Conservation (phyloP, 2,113 vertebrate species). For the Numenius arquata region DNA sequence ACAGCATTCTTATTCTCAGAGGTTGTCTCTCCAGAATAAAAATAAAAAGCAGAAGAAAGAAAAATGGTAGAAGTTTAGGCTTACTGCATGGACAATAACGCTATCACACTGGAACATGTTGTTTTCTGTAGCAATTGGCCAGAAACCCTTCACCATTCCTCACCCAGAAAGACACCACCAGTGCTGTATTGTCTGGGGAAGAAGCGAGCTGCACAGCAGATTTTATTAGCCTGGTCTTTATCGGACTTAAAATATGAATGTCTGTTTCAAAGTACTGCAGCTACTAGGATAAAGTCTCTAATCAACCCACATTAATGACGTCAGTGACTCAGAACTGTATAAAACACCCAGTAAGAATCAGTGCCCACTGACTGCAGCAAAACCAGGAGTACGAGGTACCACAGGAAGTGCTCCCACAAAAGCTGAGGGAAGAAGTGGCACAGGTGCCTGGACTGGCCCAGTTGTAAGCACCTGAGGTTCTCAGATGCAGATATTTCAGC, state of each 20-base stretch:
- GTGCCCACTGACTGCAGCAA: neutral
- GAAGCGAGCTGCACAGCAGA: neutral
- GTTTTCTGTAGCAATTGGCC: neutral
- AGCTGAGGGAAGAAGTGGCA: neutral
- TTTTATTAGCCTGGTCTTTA: neutral
- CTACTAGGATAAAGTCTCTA: neutral
- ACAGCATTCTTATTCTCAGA: neutral
- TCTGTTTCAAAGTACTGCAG: neutral
- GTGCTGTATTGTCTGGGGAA: neutral
- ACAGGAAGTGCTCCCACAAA: neutral
- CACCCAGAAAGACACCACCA: neutral
- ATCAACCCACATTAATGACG: neutral
- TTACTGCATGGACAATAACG: neutral
- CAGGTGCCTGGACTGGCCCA: neutral
- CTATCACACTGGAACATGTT: neutral
- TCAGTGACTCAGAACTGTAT: neutral
- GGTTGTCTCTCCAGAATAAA: neutral
- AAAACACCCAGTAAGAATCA: neutral
- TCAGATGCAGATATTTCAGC: neutral
- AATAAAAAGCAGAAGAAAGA: neutral
- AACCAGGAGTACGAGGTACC: fast-evolving
- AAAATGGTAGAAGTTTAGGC: neutral
- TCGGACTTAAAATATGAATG: neutral
- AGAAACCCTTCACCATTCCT: neutral
- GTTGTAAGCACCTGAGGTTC: neutral